Conservation (phyloP, 2,797 vertebrate species). For the Cossypha heuglini region DNA sequence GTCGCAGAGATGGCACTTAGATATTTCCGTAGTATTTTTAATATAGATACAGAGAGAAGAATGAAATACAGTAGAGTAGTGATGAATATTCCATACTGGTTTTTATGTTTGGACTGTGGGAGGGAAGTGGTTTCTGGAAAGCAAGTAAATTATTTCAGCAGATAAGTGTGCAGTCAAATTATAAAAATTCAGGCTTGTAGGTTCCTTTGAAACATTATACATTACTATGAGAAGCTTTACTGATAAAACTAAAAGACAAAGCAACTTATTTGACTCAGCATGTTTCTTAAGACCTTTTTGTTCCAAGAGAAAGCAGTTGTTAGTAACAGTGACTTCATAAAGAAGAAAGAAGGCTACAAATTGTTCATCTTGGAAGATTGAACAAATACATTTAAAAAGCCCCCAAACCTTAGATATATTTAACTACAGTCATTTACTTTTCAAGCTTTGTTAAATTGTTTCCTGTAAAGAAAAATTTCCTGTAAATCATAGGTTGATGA, state of each 20-base stretch:
- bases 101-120: neutral
- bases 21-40: neutral
- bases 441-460: neutral
- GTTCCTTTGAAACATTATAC: neutral
- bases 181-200: neutral
- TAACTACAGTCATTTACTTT: neutral
- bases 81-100: neutral
- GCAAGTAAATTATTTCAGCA: neutral
- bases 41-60: neutral
- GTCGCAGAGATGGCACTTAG: neutral
- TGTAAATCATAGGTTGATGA: neutral
- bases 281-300: neutral
- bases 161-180: neutral
- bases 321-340: neutral
- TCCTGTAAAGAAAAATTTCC: neutral
- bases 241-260: neutral
- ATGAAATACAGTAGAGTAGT: neutral
- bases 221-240: neutral
- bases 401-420: neutral
- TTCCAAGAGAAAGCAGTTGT: neutral
- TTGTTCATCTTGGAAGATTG: neutral
- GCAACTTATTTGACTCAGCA: neutral
- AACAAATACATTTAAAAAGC: neutral
- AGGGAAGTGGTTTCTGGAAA: neutral
- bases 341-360: neutral